phyloP scores from a whole-genome alignment of 2,888 invertebrate species.

The Euproctis similis region DNA sequence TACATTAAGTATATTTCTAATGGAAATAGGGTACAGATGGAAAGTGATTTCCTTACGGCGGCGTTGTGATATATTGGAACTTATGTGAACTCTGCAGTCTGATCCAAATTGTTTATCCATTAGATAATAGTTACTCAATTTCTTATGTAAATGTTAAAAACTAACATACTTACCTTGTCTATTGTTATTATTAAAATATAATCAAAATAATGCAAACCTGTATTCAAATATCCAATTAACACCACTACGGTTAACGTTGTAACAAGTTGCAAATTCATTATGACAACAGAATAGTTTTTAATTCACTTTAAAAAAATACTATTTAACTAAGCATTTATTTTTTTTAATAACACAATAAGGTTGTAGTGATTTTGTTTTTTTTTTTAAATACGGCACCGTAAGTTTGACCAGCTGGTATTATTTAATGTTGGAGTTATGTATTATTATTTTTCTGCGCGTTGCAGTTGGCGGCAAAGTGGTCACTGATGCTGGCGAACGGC shows the following conservation, averaged over 20 bases:
- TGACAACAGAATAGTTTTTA: slow-evolving; percentile 5
- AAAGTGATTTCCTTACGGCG: too few species aligned
- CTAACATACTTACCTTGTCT: too few species aligned
- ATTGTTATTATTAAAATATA: too few species aligned
- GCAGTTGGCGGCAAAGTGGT: slow-evolving; percentile 34
- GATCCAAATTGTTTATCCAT: too few species aligned
- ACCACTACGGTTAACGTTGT: slow-evolving; percentile 24
- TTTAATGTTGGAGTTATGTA: slow-evolving; percentile 11
- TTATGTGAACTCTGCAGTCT: too few species aligned
- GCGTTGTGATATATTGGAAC: too few species aligned
- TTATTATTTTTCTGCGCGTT: slow-evolving; percentile 29
- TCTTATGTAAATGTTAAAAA: too few species aligned
- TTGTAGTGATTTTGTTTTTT: too few species aligned
- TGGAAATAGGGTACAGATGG: too few species aligned
- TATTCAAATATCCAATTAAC: slow-evolving; percentile 30
- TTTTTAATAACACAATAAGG: neutral
- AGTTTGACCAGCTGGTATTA: slow-evolving; percentile 3
- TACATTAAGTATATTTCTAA: too few species aligned
- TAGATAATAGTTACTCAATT: too few species aligned
- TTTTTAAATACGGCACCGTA: too few species aligned
- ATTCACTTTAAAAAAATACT: slow-evolving; percentile 12
- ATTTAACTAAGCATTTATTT: neutral
- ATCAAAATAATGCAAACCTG: slow-evolving; percentile 27
- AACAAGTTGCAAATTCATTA: slow-evolving; percentile 30
- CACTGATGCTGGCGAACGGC: slow-evolving; percentile 49